Conservation (phyloP, 1,140 invertebrate genomes). For the Drosophila pectinifera region DNA sequence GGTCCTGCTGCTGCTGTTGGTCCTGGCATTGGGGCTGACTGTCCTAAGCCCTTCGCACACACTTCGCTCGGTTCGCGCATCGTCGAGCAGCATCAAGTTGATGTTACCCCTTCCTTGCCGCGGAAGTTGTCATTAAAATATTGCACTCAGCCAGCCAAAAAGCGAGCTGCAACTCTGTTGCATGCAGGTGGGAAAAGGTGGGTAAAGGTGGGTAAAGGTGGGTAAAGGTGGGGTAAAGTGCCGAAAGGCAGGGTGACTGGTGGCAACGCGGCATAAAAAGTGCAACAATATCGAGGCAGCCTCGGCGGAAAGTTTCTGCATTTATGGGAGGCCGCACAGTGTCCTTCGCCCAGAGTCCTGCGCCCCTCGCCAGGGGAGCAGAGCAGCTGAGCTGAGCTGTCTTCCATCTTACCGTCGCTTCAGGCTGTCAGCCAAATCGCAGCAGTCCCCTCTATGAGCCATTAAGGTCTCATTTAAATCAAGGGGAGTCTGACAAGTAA, state of each 20-base stretch:
- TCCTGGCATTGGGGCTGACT: conserved; percentile 9
- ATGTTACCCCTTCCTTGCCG: conserved; percentile 8
- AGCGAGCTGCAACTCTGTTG: conserved; percentile 53
- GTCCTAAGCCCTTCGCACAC: conserved; percentile 41
- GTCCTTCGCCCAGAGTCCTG: conserved; percentile 13
- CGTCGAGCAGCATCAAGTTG: conserved; percentile 44
- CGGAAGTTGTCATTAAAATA: conserved; percentile 65
- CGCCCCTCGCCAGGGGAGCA: not conserved
- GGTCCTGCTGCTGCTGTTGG: not conserved
- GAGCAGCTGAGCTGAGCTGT: not conserved
- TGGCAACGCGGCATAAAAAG: conserved; percentile 31
- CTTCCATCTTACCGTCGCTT: not conserved
- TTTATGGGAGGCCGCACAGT: conserved; percentile 39
- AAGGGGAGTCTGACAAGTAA: conserved; percentile 16
- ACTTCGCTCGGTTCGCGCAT: conserved; percentile 46
- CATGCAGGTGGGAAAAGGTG: conserved; percentile 38
- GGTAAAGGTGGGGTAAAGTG: conserved; percentile 1
- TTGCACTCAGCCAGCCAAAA: conserved; percentile 48
- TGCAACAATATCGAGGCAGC: conserved; percentile 46
- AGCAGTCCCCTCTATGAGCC: conserved; percentile 22
- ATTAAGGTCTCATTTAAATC: conserved; percentile 45
- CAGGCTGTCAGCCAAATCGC: conserved; percentile 8
- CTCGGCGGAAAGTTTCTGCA: conserved; percentile 39
- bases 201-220: no score
- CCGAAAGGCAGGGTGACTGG: not conserved